Evolutionary conservation across 2,888 invertebrate species (phyloP).

Genomic region (Pristionchus fissidentatus): DNA sequence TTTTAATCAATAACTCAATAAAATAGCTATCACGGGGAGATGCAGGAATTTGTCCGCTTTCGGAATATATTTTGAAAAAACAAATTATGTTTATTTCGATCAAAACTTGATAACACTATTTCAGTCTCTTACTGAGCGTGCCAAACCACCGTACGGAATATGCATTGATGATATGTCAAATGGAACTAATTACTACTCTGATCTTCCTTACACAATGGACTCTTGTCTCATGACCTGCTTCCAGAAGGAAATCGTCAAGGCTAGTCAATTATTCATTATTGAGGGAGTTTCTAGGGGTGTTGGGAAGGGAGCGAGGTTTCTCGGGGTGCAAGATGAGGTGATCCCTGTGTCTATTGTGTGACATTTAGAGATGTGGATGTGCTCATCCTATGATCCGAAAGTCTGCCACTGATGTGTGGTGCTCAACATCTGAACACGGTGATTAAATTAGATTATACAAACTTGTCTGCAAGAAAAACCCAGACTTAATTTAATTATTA

Average conservation of each 20-base stretch:
- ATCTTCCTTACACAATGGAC: conserved; percentile 14
- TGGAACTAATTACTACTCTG: background rate
- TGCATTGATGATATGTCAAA: background rate
- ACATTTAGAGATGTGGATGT: background rate
- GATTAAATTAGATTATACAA: no score
- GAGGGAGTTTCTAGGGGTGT: no score
- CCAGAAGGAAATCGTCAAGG: conserved; percentile 35
- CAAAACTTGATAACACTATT: background rate
- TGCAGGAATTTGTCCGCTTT: background rate
- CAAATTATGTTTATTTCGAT: background rate
- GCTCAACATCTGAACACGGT: background rate
- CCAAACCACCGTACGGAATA: conserved; percentile 28
- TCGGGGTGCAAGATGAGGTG: no score
- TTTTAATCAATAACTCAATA: background rate
- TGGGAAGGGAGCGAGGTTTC: no score
- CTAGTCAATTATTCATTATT: background rate
- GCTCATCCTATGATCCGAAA: background rate
- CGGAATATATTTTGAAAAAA: background rate
- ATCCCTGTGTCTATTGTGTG: no score
- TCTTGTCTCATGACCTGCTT: background rate
- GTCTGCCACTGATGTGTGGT: background rate
- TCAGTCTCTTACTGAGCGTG: conserved; percentile 17
- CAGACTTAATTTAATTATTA: no score
- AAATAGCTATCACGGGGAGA: no score
- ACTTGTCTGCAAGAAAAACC: no score